Percentiles rank a stretch among this genome's conserved stretches.
Evolutionary conservation across 1,140 invertebrate genomes (phyloP).

Genomic region (Wasmannia auropunctata): DNA sequence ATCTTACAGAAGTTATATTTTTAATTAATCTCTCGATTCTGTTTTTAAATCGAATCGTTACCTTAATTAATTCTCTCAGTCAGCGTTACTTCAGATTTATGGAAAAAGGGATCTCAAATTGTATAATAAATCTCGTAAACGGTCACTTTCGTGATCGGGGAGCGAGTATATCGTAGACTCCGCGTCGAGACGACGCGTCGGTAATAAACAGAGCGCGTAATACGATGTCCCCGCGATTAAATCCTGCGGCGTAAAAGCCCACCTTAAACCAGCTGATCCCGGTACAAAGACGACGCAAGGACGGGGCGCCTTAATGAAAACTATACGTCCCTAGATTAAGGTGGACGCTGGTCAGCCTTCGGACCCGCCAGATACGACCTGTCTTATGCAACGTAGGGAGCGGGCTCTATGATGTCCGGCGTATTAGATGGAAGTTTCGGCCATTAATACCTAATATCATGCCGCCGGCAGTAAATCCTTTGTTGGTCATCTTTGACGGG

Average conservation of each 20-base stretch:
- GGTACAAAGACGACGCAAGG: slow-evolving; percentile 79
- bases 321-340: slow-evolving; percentile 84
- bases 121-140: neutral
- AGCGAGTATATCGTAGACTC: neutral
- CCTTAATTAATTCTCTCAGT: neutral
- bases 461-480: slow-evolving; percentile 80
- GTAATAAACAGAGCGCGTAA: slow-evolving; percentile 79
- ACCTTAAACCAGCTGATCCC: slow-evolving; percentile 82
- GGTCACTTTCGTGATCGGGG: neutral
- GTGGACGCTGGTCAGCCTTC: slow-evolving; percentile 80
- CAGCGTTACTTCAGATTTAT: neutral
- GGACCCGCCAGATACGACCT: slow-evolving; percentile 75
- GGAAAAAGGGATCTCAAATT: neutral
- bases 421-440: slow-evolving; percentile 82
- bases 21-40: neutral
- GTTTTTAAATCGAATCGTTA: neutral
- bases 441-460: slow-evolving; percentile 84
- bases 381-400: slow-evolving; percentile 77
- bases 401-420: slow-evolving; percentile 75
- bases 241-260: slow-evolving; percentile 78
- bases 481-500: slow-evolving; percentile 81
- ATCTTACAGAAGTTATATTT: neutral
- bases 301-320: slow-evolving; percentile 82
- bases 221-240: slow-evolving; percentile 71
- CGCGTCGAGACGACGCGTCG: slow-evolving; percentile 37